phyloP scores from a whole-genome alignment of 2,113 vertebrate species.

The Odocoileus virginianus region DNA sequence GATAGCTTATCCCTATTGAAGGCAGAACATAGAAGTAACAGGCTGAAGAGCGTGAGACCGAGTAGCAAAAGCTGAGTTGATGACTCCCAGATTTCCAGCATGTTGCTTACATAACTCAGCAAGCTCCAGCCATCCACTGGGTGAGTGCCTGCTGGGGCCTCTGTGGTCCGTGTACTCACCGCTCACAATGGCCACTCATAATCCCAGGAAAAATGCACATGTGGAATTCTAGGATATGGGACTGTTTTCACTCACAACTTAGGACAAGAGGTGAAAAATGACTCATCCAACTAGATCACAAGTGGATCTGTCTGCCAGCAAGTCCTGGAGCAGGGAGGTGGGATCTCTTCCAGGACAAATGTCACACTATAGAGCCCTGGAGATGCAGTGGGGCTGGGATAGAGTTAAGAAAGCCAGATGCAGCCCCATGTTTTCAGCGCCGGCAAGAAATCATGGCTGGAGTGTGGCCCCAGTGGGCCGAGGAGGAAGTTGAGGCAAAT shows the following conservation, averaged over 20 bases:
- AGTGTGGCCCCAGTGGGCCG: neutral
- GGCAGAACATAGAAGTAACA: neutral
- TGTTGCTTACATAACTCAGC: neutral
- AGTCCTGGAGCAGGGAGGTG: conserved; percentile 65
- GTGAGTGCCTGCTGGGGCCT: accelerated
- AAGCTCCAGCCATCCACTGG: neutral
- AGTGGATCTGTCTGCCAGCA: conserved; percentile 65
- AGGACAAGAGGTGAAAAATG: conserved; percentile 59
- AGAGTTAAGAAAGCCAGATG: neutral
- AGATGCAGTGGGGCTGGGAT: neutral
- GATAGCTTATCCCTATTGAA: neutral
- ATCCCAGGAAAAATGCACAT: neutral
- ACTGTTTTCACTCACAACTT: neutral
- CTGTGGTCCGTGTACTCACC: neutral
- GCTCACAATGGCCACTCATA: neutral
- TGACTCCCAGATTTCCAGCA: neutral
- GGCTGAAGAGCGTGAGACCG: neutral
- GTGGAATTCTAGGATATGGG: accelerated
- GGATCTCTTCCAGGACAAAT: conserved; percentile 55
- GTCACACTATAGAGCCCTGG: conserved; percentile 52
- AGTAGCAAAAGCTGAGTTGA: neutral
- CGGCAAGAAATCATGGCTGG: conserved; percentile 42
- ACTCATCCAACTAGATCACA: conserved; percentile 62
- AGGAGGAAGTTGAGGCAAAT: neutral
- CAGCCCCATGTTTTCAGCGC: conserved; percentile 45